Base-by-base conservation (phyloP, 2,888 invertebrate species). In the Clepsis dumicolana region DNA sequence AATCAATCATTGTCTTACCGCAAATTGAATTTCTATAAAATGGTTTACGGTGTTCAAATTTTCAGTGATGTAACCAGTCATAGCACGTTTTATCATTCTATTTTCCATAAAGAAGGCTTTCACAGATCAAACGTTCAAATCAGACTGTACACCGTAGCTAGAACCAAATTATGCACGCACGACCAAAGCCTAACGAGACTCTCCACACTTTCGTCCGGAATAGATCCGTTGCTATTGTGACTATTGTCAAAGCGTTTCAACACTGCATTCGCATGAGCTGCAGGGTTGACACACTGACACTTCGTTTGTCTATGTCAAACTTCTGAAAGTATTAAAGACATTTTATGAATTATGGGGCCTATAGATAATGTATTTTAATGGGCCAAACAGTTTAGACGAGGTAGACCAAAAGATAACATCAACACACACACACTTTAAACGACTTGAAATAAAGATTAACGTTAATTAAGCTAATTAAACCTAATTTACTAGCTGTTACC, bases 151-250 rank as follows among this genome's bases (percentile, higher is more conserved):
- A 52, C 29, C 27, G 56, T 38, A 38, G n/a, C 52, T 57, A 2
- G 27, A 16, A 52, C 35, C n/a, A 38, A 62, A 68, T 68, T 68
- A 68, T 68, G 38, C 52, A 82, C 80, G 81, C 83, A 82, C 78
- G 80, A 81, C 80, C 80, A 75, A 74, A 80, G 77, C 76, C 76
- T 77, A 80, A 79, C 78, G 78, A 80, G 77, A 74, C 77, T 73
- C 75, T 76, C 77, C 41, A 66, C 82, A 80, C 80, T 79, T 77
- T 80, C 80, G 74, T 74, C 74, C 71, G 72, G 78, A 81, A 80
- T 78, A 65, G 75, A 81, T 77, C 79, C 78, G 77, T 80, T 78
- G 78, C 81, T 72, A 78, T 44, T 44, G 18, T 44, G 44, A 18
- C 44, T 44, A n/a, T 76, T 81, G 80, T 79, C 81, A 80, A 73